Conservation (phyloP, 1,140 invertebrate species). For the Acyrthosiphon pisum region DNA sequence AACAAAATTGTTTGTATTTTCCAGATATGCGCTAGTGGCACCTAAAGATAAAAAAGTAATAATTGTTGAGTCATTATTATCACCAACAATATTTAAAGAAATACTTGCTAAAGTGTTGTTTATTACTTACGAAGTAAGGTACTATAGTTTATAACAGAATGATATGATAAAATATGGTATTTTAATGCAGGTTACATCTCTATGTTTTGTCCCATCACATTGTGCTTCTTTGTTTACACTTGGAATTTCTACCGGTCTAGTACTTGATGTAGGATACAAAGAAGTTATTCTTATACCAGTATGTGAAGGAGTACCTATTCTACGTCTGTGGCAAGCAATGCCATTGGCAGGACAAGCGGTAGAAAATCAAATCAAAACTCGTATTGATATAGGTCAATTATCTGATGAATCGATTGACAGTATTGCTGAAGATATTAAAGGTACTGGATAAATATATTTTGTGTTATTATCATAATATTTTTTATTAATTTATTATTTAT, state of each 20-base stretch:
- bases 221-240: conserved; percentile 80
- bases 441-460: conserved; percentile 23
- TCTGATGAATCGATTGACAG: conserved; percentile 19
- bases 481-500: not conserved
- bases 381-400: conserved; percentile 27
- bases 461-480: not conserved
- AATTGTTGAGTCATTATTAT: conserved; percentile 87
- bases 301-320: conserved; percentile 81
- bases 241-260: conserved; percentile 78
- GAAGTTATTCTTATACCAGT: conserved; percentile 84
- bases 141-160: not conserved
- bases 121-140: conserved; percentile 85
- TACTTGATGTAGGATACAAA: conserved; percentile 86
- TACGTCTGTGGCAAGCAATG: conserved; percentile 80
- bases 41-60: conserved; percentile 92
- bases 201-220: conserved; percentile 80
- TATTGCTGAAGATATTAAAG: conserved; percentile 58
- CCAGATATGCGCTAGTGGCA: conserved; percentile 84
- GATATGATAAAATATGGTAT: not conserved
- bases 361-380: conserved; percentile 63
- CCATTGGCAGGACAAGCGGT: conserved; percentile 75
- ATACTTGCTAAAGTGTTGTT: conserved; percentile 91
- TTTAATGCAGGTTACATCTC: conserved; percentile 67
- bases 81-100: conserved; percentile 80
- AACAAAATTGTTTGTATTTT: conserved; percentile 57